Conservation (phyloP, 2,113 vertebrate genomes). For the Mystacornis crossleyi region DNA sequence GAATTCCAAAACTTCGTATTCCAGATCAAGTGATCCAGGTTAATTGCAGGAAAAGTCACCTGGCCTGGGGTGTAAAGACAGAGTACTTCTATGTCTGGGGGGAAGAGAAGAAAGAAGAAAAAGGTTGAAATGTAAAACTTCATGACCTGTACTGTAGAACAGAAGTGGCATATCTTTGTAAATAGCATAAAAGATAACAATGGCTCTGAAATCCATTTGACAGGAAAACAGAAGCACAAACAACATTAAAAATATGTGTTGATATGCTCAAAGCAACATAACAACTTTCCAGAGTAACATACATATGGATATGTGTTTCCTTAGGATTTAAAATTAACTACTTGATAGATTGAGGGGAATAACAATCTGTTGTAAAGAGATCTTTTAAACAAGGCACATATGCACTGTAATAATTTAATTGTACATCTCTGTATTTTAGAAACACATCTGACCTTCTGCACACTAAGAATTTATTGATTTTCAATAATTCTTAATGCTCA, state of each 20-base stretch:
- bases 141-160: neutral
- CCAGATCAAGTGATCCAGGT: neutral
- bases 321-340: conserved; percentile 63
- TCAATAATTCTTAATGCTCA: conserved; percentile 22
- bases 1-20: neutral
- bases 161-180: neutral
- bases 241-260: conserved; percentile 42
- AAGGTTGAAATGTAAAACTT: neutral
- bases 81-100: neutral
- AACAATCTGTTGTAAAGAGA: conserved; percentile 39
- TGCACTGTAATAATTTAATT: conserved; percentile 41
- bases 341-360: conserved; percentile 38
- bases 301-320: conserved; percentile 47
- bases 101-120: neutral
- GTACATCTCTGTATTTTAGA: conserved; percentile 23
- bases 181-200: conserved; percentile 18
- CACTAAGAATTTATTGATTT: conserved; percentile 37
- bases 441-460: conserved; percentile 38
- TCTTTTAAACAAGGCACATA: conserved; percentile 41
- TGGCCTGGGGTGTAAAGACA: neutral
- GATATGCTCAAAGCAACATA: conserved; percentile 32
- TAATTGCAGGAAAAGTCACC: neutral
- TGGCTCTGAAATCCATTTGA: conserved; percentile 30
- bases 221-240: neutral
- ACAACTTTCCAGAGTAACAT: conserved; percentile 40